A percentile compares a stretch with the other conserved stretches of the same genome.
Evolutionary conservation across 2,113 vertebrate species (phyloP).

Genomic region (Lucifuga dentata): DNA sequence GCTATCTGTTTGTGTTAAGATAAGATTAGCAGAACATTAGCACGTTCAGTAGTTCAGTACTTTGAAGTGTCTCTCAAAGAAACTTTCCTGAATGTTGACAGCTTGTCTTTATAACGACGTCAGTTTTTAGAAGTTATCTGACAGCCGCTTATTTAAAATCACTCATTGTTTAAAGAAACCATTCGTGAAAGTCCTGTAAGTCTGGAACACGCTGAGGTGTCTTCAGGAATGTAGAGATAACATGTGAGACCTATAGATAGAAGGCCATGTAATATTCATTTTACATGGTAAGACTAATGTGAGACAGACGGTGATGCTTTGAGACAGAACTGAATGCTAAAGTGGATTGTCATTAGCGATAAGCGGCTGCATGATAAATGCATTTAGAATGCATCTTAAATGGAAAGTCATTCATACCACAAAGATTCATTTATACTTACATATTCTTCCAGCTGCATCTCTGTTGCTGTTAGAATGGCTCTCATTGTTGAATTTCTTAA

Average conservation of each 20-base stretch:
- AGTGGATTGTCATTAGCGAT: slow-evolving; percentile 18
- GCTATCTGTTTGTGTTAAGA: slow-evolving; percentile 46
- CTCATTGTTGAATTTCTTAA: no score
- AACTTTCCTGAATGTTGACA: slow-evolving; percentile 17
- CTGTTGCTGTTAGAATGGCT: no score
- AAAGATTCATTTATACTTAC: background rate
- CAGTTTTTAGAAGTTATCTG: background rate
- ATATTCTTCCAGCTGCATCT: background rate
- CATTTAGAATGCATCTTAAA: slow-evolving; percentile 6
- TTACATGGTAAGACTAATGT: background rate
- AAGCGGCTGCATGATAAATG: background rate
- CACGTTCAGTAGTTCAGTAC: slow-evolving; percentile 10
- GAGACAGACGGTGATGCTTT: background rate
- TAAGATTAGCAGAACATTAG: slow-evolving; percentile 38
- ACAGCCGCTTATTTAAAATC: slow-evolving; percentile 19
- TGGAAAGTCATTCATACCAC: background rate
- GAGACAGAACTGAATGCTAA: slow-evolving; percentile 4
- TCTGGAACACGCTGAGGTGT: no score
- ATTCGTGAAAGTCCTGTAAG: slow-evolving; percentile 13
- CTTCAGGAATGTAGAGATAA: slow-evolving; percentile 5
- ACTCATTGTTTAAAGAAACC: background rate
- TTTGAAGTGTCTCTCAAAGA: slow-evolving; percentile 41
- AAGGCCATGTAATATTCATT: background rate
- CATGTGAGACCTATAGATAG: background rate
- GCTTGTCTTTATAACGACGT: background rate